Percentiles rank a stretch among this genome's conserved stretches.
phyloP scores from a whole-genome alignment of 2,888 invertebrate species.

The Eledone cirrhosa region DNA sequence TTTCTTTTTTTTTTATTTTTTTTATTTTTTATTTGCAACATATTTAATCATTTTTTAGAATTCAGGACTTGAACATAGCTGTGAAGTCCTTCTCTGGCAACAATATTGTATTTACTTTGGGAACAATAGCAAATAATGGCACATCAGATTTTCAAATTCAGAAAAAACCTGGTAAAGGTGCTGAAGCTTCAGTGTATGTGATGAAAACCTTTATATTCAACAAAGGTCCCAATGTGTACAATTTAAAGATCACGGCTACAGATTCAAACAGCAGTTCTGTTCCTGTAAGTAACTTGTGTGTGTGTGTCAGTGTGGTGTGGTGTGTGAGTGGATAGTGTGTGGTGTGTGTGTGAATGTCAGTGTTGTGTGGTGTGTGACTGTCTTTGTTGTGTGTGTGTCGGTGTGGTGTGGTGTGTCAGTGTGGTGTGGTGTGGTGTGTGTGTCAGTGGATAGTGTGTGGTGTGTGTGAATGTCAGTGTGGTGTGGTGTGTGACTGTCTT shows the following conservation, averaged over 20 bases:
- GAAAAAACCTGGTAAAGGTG: background rate
- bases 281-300: constrained; percentile 2
- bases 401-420: too few species aligned
- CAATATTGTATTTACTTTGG: background rate
- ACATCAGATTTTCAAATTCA: background rate
- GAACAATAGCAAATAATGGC: background rate
- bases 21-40: too few species aligned
- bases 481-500: too few species aligned
- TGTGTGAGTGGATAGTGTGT: too few species aligned
- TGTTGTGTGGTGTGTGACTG: too few species aligned
- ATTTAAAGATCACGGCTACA: background rate
- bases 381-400: too few species aligned
- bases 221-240: background rate
- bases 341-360: too few species aligned
- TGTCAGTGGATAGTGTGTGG: too few species aligned
- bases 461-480: too few species aligned
- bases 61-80: constrained; percentile 1
- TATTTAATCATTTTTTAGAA: background rate
- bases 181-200: constrained; percentile 9
- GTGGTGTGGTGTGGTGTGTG: too few species aligned
- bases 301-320: too few species aligned
- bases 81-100: constrained; percentile 13
- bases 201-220: constrained; percentile 12
- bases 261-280: background rate
- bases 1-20: background rate